phyloP scores from a whole-genome alignment of 2,888 invertebrate genomes.

The Vannuccia rotundouncinata region DNA sequence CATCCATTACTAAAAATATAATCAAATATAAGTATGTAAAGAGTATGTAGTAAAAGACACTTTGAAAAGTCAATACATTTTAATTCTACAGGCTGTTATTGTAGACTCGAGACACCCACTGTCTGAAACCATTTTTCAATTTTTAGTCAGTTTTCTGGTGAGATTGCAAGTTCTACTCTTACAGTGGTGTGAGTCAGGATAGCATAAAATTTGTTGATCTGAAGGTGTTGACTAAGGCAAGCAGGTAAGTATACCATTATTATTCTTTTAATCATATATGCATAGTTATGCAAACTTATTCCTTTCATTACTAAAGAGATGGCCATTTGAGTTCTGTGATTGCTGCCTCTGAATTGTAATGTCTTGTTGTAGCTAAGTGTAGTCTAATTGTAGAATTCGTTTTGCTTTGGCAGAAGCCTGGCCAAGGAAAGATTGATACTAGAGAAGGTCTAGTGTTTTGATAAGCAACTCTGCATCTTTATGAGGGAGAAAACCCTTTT shows the following conservation, averaged over 20 bases:
- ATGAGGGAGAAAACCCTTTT: background rate
- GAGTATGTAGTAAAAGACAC: background rate
- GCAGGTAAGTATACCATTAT: background rate
- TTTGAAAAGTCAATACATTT: background rate
- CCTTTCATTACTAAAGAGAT: background rate
- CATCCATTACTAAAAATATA: background rate
- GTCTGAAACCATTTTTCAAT: constrained; percentile 3
- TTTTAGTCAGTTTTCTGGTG: background rate
- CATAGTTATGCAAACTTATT: background rate
- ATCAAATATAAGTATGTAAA: background rate
- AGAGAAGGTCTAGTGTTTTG: background rate
- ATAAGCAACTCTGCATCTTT: constrained; percentile 13
- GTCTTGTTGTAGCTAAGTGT: background rate
- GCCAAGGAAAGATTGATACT: background rate
- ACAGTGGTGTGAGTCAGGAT: background rate
- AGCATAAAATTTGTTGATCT: background rate
- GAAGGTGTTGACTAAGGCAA: constrained; percentile 8
- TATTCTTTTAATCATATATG: background rate
- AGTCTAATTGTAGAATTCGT: background rate
- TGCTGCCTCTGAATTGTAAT: background rate
- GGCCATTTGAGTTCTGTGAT: constrained; percentile 8
- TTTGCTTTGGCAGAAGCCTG: constrained; percentile 7
- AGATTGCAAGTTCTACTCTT: background rate
- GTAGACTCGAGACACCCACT: background rate
- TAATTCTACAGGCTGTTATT: background rate